Evolutionary conservation across 2,797 vertebrate species (phyloP).

Genomic region (Bovichtus diacanthus): DNA sequence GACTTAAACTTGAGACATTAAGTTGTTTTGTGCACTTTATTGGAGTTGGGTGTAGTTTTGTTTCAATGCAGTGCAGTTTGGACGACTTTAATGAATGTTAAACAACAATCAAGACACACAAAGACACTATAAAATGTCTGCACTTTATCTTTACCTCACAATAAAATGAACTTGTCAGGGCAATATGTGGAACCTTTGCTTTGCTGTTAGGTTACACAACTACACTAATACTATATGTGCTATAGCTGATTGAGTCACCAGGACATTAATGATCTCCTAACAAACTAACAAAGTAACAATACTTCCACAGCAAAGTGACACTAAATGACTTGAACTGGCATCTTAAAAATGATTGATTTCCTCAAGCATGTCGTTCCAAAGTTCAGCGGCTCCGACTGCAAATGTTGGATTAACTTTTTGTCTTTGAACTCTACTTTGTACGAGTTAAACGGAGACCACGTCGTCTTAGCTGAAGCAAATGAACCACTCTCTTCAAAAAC

Average conservation of each 20-base stretch:
- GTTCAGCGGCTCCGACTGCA: constrained; percentile 14
- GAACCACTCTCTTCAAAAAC: constrained; percentile 44
- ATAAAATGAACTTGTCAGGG: not conserved
- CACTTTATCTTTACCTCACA: not conserved
- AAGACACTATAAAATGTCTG: not conserved
- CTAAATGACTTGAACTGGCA: not conserved
- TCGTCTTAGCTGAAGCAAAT: constrained; percentile 57
- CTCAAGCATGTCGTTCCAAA: constrained; percentile 22
- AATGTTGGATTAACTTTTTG: constrained; percentile 37
- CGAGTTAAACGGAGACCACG: constrained; percentile 36
- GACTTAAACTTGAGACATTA: not conserved
- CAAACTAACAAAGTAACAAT: not conserved
- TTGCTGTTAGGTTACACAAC: not conserved
- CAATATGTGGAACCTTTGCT: no score
- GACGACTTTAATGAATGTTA: not conserved
- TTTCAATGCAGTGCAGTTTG: not conserved
- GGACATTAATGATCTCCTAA: constrained; percentile 3
- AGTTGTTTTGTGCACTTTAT: not conserved
- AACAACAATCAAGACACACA: not conserved
- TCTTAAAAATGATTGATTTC: constrained; percentile 33
- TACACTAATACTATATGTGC: not conserved
- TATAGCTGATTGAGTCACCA: not conserved
- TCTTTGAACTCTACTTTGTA: constrained; percentile 52
- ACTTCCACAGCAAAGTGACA: not conserved
- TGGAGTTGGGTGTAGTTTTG: not conserved